These are phyloP conservation scores for Drosophila melanosoma DNA, from an alignment of 2,888 invertebrate species.

Conservation along the genomic window DNA sequence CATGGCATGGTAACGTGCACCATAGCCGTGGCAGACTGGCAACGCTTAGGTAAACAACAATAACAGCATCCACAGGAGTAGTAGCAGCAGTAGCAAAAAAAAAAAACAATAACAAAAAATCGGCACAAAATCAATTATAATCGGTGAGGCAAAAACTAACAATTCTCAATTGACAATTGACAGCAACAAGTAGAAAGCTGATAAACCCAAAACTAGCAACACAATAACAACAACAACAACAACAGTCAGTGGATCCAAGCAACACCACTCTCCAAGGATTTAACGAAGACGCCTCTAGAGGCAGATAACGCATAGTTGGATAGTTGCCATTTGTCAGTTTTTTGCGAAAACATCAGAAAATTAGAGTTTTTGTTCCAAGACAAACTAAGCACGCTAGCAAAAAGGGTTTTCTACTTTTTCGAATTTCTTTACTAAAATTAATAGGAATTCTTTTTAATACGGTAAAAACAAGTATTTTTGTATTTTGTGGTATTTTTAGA, in stretches of 20 bases:
- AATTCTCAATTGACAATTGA: constrained; percentile 51
- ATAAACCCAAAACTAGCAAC: constrained; percentile 7
- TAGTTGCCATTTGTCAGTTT: not conserved
- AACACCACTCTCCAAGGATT: constrained; percentile 33
- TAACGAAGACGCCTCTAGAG: constrained; percentile 5
- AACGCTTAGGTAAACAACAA: constrained; percentile 58
- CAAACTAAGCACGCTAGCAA: not conserved
- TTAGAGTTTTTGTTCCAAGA: not conserved
- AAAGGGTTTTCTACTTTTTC: not conserved
- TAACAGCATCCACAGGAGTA: constrained; percentile 11
- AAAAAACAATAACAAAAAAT: not conserved
- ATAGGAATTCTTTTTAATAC: not conserved
- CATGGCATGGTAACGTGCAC: constrained; percentile 28
- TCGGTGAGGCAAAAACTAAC: constrained; percentile 19
- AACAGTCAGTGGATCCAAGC: not conserved
- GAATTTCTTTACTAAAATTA: not conserved
- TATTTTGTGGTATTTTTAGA: not conserved
- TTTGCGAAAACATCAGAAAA: not conserved
- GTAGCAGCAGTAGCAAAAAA: not conserved
- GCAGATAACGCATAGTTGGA: not conserved
- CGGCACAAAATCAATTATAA: constrained; percentile 59
- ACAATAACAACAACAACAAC: not conserved
- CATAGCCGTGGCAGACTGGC: constrained; percentile 10
- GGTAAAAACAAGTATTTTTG: too few relatives aligned
- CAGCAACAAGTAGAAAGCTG: constrained; percentile 64